phyloP scores from a whole-genome alignment of 2,888 invertebrate genomes.

The Tupiocoris notatus region DNA sequence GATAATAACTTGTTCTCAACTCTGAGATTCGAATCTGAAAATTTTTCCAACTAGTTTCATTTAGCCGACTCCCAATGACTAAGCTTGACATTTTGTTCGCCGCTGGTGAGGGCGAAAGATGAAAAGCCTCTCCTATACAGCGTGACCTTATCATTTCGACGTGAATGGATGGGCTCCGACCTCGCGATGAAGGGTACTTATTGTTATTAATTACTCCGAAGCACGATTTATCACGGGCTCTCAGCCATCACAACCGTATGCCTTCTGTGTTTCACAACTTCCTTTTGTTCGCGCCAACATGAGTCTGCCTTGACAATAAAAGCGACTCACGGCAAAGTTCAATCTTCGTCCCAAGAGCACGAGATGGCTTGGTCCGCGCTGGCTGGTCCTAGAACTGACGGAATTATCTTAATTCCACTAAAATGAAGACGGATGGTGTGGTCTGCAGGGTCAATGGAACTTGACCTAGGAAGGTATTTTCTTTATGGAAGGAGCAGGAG shows the following conservation, averaged over 20 bases:
- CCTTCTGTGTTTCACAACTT: slow-evolving; percentile 40
- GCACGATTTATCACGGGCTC: slow-evolving; percentile 34
- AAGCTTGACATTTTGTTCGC: neutral
- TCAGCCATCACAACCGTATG: slow-evolving; percentile 20
- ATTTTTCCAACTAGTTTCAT: no score
- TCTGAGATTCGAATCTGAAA: no score
- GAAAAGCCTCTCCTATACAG: neutral
- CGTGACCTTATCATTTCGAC: slow-evolving; percentile 26
- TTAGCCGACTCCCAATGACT: neutral
- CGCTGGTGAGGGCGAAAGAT: neutral
- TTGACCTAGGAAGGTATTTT: neutral
- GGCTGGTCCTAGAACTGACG: neutral
- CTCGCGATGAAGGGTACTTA: slow-evolving; percentile 37
- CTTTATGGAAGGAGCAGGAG: neutral
- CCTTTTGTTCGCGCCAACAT: slow-evolving; percentile 38
- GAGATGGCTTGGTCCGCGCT: neutral
- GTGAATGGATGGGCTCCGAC: slow-evolving; percentile 33
- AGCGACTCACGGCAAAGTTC: slow-evolving; percentile 13
- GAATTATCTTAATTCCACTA: slow-evolving; percentile 25
- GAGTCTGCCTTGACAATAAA: slow-evolving; percentile 24
- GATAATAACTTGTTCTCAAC: no score
- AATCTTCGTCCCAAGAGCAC: slow-evolving; percentile 7
- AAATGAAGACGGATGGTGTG: slow-evolving; percentile 30
- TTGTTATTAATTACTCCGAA: slow-evolving; percentile 39
- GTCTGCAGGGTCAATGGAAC: slow-evolving; percentile 3